Evolutionary conservation across 2,888 invertebrate species (phyloP).

Genomic region (Mesorhabditis sp.): DNA sequence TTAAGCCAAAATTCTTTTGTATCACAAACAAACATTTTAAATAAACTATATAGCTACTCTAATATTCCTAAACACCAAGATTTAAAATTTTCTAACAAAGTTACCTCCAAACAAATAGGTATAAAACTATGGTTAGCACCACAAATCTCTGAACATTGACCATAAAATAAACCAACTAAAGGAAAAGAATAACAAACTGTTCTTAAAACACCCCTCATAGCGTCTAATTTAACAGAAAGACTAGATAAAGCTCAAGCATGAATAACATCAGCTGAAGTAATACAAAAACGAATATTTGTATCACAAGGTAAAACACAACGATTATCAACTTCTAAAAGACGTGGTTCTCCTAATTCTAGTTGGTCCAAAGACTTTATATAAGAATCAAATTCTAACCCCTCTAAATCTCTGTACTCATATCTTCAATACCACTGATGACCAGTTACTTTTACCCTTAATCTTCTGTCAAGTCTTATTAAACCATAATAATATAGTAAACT

Average conservation of each 20-base stretch:
- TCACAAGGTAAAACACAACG: constrained; percentile 55
- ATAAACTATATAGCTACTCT: constrained; percentile 35
- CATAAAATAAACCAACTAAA: constrained; percentile 70
- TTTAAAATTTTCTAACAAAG: constrained; percentile 39
- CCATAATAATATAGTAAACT: constrained; percentile 53
- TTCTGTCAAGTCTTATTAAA: constrained; percentile 49
- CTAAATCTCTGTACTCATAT: constrained; percentile 57
- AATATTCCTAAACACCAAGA: constrained; percentile 33
- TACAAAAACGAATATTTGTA: constrained; percentile 52
- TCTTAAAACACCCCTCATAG: constrained; percentile 61
- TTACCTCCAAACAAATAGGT: constrained; percentile 65
- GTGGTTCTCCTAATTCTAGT: constrained; percentile 47
- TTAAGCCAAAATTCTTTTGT: constrained; percentile 33
- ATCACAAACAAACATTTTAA: constrained; percentile 39
- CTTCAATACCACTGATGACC: constrained; percentile 60
- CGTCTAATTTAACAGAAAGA: constrained; percentile 60
- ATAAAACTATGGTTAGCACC: constrained; percentile 78
- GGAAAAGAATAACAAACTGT: constrained; percentile 66
- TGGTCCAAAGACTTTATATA: constrained; percentile 55
- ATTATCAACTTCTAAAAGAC: constrained; percentile 58
- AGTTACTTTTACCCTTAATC: constrained; percentile 55
- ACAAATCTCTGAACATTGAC: constrained; percentile 79
- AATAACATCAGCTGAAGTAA: constrained; percentile 60
- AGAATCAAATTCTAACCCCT: constrained; percentile 57
- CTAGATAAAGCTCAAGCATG: constrained; percentile 60